These are phyloP conservation scores for Leptogaster cylindrica DNA, from an alignment of 2,888 invertebrate species.

Conservation along the genomic window DNA sequence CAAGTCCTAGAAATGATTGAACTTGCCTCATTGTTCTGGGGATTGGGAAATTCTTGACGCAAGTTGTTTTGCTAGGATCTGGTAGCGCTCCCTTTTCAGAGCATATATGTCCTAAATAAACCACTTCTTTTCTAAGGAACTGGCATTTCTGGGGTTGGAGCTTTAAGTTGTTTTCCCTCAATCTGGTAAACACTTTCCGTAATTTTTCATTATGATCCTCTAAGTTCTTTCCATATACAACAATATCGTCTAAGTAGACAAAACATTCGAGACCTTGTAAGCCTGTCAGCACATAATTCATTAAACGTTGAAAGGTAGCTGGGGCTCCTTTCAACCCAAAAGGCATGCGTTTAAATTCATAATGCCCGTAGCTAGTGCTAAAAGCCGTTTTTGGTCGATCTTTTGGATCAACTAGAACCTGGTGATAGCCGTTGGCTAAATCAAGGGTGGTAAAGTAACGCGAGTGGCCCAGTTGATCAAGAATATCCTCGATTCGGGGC, in stretches of 20 bases:
- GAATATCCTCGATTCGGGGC: background rate
- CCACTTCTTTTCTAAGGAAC: no score
- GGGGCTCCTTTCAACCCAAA: background rate
- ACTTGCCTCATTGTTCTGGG: no score
- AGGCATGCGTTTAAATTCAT: background rate
- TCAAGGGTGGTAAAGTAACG: background rate
- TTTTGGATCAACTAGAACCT: background rate
- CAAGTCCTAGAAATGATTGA: no score
- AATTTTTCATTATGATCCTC: no score
- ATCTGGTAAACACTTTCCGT: no score
- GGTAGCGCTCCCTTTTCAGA: no score
- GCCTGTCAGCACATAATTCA: conserved; percentile 45
- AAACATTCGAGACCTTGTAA: background rate
- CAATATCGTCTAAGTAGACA: background rate
- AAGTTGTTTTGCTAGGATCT: no score
- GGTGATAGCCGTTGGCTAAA: background rate
- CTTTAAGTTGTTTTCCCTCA: no score
- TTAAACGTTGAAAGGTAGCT: conserved; percentile 5
- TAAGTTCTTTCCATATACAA: no score
- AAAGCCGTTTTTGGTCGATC: background rate
- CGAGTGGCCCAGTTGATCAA: background rate
- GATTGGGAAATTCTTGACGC: no score
- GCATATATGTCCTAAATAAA: no score
- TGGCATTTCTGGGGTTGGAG: no score
- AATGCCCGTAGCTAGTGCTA: background rate